A percentile compares a stretch with the other conserved stretches of the same genome.
phyloP scores from a whole-genome alignment of 2,888 invertebrate species.

The Mellilla xanthometata region DNA sequence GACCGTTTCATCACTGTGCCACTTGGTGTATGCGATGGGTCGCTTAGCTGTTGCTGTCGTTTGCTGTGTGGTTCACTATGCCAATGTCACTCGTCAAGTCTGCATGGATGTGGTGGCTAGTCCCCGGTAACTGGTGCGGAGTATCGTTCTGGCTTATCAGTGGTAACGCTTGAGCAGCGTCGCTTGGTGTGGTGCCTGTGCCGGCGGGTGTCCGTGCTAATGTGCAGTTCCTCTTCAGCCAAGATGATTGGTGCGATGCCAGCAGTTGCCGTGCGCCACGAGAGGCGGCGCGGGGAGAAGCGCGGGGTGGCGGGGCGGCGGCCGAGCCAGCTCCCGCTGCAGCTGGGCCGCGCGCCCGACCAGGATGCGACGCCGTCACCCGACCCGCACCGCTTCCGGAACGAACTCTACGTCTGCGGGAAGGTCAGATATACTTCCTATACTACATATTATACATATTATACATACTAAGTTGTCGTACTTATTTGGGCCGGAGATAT shows the following conservation, averaged over 20 bases:
- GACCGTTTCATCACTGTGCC: too few relatives aligned
- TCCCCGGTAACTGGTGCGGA: too few relatives aligned
- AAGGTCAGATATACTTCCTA: conserved; percentile 76
- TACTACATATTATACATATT: too few relatives aligned
- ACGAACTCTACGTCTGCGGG: conserved; percentile 88
- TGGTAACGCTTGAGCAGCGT: too few relatives aligned
- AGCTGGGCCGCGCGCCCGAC: conserved; percentile 84
- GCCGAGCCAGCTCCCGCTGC: conserved; percentile 86
- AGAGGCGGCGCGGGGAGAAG: conserved; percentile 89
- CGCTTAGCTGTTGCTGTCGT: too few relatives aligned
- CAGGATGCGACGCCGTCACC: conserved; percentile 86
- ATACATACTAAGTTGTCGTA: too few relatives aligned
- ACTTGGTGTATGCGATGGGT: too few relatives aligned
- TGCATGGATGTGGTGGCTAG: too few relatives aligned
- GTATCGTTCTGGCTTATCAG: too few relatives aligned
- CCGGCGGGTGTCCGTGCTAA: conserved; percentile 21
- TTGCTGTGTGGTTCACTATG: too few relatives aligned
- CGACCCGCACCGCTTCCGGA: conserved; percentile 78
- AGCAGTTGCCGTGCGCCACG: conserved; percentile 92
- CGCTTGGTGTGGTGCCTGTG: conserved; percentile 18
- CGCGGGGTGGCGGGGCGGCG: conserved; percentile 81
- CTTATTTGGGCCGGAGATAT: too few relatives aligned
- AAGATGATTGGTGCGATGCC: conserved; percentile 95
- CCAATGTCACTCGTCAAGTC: too few relatives aligned
- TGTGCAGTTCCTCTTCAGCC: conserved; percentile 47